Conservation (phyloP, 2,113 vertebrate species). For the Cygnus atratus region DNA sequence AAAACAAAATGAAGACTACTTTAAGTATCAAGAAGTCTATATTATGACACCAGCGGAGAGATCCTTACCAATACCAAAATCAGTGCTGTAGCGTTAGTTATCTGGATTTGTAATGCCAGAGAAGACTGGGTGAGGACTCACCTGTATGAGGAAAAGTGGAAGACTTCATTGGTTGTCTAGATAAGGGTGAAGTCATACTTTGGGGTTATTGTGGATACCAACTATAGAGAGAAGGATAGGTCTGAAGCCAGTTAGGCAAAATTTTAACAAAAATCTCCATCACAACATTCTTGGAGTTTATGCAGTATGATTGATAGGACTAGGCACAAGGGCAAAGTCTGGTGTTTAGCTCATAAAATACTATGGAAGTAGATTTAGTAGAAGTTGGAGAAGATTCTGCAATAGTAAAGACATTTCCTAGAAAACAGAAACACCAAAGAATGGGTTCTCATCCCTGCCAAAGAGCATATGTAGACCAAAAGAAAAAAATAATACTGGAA, state of each 20-base stretch:
- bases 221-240: neutral
- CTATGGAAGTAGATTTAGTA: neutral
- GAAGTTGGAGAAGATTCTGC: neutral
- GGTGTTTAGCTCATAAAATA: neutral
- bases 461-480: neutral
- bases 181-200: neutral
- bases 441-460: neutral
- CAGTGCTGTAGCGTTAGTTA: neutral
- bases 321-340: neutral
- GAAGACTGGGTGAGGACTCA: neutral
- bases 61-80: neutral
- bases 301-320: fast-evolving
- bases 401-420: neutral
- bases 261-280: neutral
- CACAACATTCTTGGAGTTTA: neutral
- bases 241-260: neutral
- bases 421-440: neutral
- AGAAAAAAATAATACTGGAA: too few relatives aligned
- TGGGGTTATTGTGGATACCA: neutral
- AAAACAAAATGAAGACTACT: neutral
- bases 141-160: neutral
- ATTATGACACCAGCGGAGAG: neutral
- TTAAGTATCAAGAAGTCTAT: neutral
- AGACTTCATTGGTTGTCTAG: neutral
- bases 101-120: neutral